These are phyloP conservation scores for Threskiornis aethiopicus DNA, from an alignment of 2,797 vertebrate species.

Conservation along the genomic window DNA sequence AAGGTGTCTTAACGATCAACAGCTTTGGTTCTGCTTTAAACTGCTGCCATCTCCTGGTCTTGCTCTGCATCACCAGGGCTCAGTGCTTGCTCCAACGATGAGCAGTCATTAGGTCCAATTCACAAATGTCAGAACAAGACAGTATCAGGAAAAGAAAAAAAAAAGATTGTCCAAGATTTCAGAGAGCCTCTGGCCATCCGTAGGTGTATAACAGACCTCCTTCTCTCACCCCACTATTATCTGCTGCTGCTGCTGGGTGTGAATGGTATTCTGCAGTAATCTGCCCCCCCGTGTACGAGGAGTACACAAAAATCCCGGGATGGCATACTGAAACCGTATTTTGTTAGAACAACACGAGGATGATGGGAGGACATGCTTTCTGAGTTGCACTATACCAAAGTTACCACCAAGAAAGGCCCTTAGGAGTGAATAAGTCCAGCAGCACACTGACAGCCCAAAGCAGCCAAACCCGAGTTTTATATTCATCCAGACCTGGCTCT, in stretches of 20 bases:
- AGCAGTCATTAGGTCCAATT: accelerated
- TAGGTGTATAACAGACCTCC: background rate
- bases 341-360: background rate
- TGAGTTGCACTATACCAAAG: background rate
- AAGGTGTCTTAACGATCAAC: background rate
- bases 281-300: background rate
- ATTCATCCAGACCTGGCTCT: background rate
- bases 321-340: accelerated
- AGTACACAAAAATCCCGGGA: background rate
- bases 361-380: background rate
- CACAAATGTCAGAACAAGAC: background rate
- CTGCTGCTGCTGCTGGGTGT: background rate
- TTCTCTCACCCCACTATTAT: background rate
- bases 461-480: background rate
- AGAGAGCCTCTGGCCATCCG: background rate
- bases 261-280: accelerated
- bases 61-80: background rate
- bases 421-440: background rate
- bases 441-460: background rate
- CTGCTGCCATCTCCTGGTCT: conserved; percentile 60
- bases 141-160: background rate
- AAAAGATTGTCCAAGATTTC: background rate
- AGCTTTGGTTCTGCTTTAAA: background rate
- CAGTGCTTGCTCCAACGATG: accelerated
- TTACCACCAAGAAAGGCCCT: background rate